Percentiles rank a stretch among this genome's conserved stretches.
These are phyloP conservation scores for Prietella phreatophila DNA, from an alignment of 2,113 vertebrate species.

Conservation along the genomic window DNA sequence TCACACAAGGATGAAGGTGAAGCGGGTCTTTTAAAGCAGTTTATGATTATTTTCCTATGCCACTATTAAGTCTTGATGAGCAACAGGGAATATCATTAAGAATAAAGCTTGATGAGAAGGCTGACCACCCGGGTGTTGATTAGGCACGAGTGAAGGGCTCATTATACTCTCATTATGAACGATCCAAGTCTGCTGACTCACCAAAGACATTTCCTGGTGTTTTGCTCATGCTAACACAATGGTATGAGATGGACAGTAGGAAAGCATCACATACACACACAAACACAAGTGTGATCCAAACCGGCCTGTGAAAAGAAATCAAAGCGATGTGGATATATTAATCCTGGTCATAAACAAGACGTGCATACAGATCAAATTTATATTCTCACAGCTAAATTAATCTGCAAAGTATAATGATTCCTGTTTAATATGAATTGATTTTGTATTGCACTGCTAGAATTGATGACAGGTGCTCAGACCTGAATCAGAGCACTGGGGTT, in stretches of 20 bases:
- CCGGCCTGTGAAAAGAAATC: neutral
- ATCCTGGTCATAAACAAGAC: neutral
- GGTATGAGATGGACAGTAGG: neutral
- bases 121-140: conserved; percentile 35
- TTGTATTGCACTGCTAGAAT: neutral
- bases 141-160: conserved; percentile 28
- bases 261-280: neutral
- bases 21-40: neutral
- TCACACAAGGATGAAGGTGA: neutral
- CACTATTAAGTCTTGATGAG: conserved; percentile 1
- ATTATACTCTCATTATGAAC: conserved; percentile 39
- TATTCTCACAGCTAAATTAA: neutral
- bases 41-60: neutral
- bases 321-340: neutral
- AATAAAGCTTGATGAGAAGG: conserved; percentile 32
- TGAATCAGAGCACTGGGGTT: neutral
- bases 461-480: neutral
- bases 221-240: neutral
- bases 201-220: conserved; percentile 2
- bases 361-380: neutral
- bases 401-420: neutral
- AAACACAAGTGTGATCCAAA: neutral
- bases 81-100: conserved; percentile 9
- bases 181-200: conserved; percentile 6
- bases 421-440: neutral